Conservation (phyloP, 2,113 vertebrate genomes). For the Atherinomorus stipes region DNA sequence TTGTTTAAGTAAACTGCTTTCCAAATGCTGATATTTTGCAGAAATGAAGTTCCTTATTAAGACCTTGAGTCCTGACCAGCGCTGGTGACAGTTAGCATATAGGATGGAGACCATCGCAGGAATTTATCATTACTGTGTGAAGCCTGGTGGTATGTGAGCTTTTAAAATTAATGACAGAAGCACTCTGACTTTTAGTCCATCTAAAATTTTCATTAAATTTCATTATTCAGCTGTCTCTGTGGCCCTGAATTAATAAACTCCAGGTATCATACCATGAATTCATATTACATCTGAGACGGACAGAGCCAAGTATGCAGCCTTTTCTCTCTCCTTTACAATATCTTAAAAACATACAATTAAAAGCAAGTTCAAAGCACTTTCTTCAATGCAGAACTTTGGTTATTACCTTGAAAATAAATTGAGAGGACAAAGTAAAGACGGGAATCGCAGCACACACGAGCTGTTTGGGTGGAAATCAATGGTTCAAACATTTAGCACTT, state of each 20-base stretch:
- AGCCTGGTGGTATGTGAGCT: conserved; percentile 66
- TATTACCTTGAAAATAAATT: conserved; percentile 41
- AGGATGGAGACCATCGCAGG: conserved; percentile 51
- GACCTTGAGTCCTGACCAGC: conserved; percentile 33
- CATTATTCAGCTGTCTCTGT: conserved; percentile 82
- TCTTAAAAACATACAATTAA: conserved; percentile 68
- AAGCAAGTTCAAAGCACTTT: conserved; percentile 48
- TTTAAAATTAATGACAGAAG: conserved; percentile 82
- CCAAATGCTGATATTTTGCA: conserved; percentile 5
- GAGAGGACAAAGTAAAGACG: conserved; percentile 34
- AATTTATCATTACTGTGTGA: conserved; percentile 69
- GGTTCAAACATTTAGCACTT: conserved; percentile 51
- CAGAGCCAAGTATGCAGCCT: conserved; percentile 25
- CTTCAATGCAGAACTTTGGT: conserved; percentile 35
- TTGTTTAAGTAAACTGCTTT: conserved; percentile 8
- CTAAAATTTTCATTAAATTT: conserved; percentile 83
- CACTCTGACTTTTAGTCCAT: conserved; percentile 82
- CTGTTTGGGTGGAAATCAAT: conserved; percentile 62
- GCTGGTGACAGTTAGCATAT: conserved; percentile 15
- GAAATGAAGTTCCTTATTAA: conserved; percentile 19
- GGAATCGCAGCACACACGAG: conserved; percentile 1
- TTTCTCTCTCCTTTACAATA: conserved; percentile 30
- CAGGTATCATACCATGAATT: conserved; percentile 77
- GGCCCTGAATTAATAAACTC: conserved; percentile 82
- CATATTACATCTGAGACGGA: conserved; percentile 68